Evolutionary conservation across 2,113 vertebrate species (phyloP).

Genomic region (Chaetorhynchus papuensis): DNA sequence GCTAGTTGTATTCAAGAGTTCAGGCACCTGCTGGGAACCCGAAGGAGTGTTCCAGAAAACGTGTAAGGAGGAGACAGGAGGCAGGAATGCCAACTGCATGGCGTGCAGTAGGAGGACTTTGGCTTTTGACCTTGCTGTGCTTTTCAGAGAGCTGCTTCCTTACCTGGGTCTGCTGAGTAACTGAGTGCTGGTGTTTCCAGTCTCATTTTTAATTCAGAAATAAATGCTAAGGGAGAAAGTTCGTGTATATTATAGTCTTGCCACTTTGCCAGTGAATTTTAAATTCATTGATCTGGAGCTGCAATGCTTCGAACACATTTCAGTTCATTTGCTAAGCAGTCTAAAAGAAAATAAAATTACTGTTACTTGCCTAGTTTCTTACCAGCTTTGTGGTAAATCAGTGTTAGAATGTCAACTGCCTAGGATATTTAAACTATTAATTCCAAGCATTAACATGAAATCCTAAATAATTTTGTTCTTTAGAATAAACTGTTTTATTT

Average conservation of each 20-base stretch:
- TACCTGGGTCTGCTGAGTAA: not conserved
- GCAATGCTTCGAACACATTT: not conserved
- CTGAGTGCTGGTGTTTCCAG: not conserved
- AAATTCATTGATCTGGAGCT: not conserved
- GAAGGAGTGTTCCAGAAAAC: not conserved
- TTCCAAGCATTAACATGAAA: not conserved
- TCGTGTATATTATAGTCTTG: not conserved
- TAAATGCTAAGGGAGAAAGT: not conserved
- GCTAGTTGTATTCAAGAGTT: not conserved
- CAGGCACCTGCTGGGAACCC: not conserved
- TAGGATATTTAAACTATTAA: not conserved
- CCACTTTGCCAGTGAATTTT: not conserved
- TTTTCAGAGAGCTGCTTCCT: not conserved
- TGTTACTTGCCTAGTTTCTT: not conserved
- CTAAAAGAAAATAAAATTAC: not conserved
- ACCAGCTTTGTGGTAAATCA: not conserved
- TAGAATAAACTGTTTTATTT: not conserved
- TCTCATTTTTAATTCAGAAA: not conserved
- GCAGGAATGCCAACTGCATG: not conserved
- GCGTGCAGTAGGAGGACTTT: not conserved
- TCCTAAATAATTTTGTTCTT: not conserved
- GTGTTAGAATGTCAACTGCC: not conserved
- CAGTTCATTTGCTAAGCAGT: not conserved
- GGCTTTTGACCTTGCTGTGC: slow-evolving; percentile 15
- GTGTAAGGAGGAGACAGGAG: not conserved